Percentiles rank a stretch among this genome's conserved stretches.
These are phyloP conservation scores for Xestia rhomboidea DNA, from an alignment of 2,888 invertebrate genomes.

Conservation along the genomic window DNA sequence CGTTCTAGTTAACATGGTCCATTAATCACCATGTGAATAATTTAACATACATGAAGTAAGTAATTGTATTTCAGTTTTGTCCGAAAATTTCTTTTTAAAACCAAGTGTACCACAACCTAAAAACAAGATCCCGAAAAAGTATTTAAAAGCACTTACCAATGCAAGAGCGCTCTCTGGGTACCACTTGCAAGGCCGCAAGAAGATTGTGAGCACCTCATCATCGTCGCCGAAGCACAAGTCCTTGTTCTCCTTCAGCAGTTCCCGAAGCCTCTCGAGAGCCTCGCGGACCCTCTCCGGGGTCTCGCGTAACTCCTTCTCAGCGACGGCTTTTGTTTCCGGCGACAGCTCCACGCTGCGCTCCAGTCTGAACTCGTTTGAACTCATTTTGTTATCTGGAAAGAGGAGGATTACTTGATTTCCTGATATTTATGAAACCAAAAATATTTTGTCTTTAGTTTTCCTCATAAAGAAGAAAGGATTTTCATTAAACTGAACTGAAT, in stretches of 20 bases:
- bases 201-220: constrained; percentile 94
- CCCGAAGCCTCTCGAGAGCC: constrained; percentile 91
- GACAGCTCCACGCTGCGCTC: constrained; percentile 91
- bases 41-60: constrained; percentile 1
- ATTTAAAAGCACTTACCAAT: constrained; percentile 91
- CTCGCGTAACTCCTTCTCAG: constrained; percentile 92
- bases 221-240: constrained; percentile 93
- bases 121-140: neutral
- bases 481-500: neutral
- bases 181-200: constrained; percentile 95
- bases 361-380: constrained; percentile 89
- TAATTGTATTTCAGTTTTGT: constrained; percentile 1
- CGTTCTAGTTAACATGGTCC: constrained; percentile 19
- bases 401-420: neutral
- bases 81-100: neutral
- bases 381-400: constrained; percentile 80
- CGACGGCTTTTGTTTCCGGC: constrained; percentile 91
- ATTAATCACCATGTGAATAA: constrained; percentile 31
- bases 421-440: neutral
- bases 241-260: constrained; percentile 92
- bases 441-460: neutral
- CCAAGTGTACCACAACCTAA: neutral
- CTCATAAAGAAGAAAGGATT: neutral
- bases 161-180: constrained; percentile 95
- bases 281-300: constrained; percentile 92